Conservation (phyloP, 1,140 invertebrate species). For the Drosophila sulfurigaster region DNA sequence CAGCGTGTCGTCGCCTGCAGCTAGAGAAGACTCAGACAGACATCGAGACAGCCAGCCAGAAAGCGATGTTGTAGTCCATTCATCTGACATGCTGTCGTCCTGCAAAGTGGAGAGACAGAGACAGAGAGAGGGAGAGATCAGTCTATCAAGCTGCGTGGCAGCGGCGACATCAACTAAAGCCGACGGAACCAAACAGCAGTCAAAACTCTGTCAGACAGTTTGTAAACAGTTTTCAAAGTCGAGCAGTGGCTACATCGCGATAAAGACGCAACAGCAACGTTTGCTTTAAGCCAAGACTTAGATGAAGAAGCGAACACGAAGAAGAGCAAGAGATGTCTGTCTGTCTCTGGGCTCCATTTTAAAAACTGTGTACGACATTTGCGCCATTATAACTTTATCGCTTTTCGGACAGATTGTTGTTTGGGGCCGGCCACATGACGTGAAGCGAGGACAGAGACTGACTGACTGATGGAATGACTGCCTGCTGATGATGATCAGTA, state of each 20-base stretch:
- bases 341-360: conserved; percentile 55
- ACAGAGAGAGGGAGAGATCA: conserved; percentile 52
- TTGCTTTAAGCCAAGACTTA: conserved; percentile 72
- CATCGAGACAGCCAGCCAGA: neutral
- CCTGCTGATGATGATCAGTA: conserved; percentile 45
- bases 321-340: conserved; percentile 4
- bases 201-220: conserved; percentile 82
- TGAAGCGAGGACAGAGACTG: neutral
- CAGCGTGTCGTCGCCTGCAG: conserved; percentile 73
- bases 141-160: conserved; percentile 62
- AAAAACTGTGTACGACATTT: conserved; percentile 79
- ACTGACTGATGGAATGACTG: conserved; percentile 72
- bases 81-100: conserved; percentile 36
- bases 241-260: conserved; percentile 62
- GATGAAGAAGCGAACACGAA: conserved; percentile 39
- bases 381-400: conserved; percentile 84
- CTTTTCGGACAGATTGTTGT: conserved; percentile 80
- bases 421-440: conserved; percentile 42
- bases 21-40: conserved; percentile 29
- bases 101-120: conserved; percentile 14
- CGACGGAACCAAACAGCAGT: conserved; percentile 67
- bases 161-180: conserved; percentile 34
- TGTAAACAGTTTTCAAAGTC: conserved; percentile 80
- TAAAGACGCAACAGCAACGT: conserved; percentile 47
- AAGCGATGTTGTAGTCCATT: conserved; percentile 6